A percentile compares a stretch with the other conserved stretches of the same genome.
Conservation (phyloP, 1,140 invertebrate species). For the Drosophila nasuta region DNA sequence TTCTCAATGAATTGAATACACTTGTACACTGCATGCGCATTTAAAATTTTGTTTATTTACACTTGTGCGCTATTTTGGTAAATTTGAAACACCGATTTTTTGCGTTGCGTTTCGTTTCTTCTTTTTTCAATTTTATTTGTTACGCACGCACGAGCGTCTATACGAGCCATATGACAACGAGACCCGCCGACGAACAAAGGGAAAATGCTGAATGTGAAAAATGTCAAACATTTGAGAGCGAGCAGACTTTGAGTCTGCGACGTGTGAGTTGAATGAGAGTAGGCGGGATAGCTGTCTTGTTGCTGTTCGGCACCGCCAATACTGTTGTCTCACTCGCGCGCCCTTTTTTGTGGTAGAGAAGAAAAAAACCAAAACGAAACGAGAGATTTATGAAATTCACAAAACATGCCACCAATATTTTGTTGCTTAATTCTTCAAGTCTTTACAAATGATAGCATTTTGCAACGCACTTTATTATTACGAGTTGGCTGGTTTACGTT, state of each 20-base stretch:
- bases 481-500: constrained; percentile 4
- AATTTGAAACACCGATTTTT: constrained; percentile 63
- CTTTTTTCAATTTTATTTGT: constrained; percentile 62
- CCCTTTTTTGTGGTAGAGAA: constrained; percentile 75
- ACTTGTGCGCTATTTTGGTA: constrained; percentile 58
- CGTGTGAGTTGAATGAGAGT: constrained; percentile 45
- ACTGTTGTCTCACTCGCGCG: constrained; percentile 61
- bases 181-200: constrained; percentile 78
- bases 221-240: constrained; percentile 69
- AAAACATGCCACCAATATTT: constrained; percentile 56
- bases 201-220: constrained; percentile 80
- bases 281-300: constrained; percentile 48
- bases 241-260: constrained; percentile 68
- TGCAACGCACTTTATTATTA: constrained; percentile 27
- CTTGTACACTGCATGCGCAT: constrained; percentile 50
- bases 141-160: constrained; percentile 68
- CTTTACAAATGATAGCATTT: constrained; percentile 4
- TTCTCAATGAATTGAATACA: constrained; percentile 58
- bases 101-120: constrained; percentile 38
- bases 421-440: constrained; percentile 32
- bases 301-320: constrained; percentile 18
- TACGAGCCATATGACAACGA: constrained; percentile 71
- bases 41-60: constrained; percentile 68
- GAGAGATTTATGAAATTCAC: constrained; percentile 63
- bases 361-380: constrained; percentile 76